Percentiles rank a stretch among this genome's conserved stretches.
Evolutionary conservation across 1,140 invertebrate species (phyloP).

Genomic region (Babylonia areolata): DNA sequence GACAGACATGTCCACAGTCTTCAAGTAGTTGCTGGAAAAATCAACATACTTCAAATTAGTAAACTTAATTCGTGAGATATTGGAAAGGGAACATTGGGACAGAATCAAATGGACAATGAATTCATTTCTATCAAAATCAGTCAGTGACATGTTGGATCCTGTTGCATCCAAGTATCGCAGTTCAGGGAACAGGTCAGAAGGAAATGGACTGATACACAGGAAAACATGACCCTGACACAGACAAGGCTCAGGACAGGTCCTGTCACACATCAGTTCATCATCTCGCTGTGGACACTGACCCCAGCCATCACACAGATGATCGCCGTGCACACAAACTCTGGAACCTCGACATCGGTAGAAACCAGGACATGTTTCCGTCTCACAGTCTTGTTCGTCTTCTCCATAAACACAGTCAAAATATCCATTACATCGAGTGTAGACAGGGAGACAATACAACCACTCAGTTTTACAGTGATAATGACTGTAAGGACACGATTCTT

Average conservation of each 20-base stretch:
- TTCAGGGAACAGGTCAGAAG: not conserved
- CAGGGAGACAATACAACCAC: not conserved
- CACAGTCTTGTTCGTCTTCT: slow-evolving; percentile 13
- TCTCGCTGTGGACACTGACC: slow-evolving; percentile 41
- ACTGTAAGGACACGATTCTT: slow-evolving; percentile 1
- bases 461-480: not conserved
- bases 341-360: slow-evolving; percentile 34
- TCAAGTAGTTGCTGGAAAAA: slow-evolving; percentile 28
- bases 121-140: not conserved
- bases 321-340: slow-evolving; percentile 23
- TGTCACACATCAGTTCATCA: slow-evolving; percentile 38
- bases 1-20: not conserved
- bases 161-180: not conserved
- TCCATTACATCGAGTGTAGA: slow-evolving; percentile 30
- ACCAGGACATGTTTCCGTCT: slow-evolving; percentile 33
- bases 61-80: not conserved
- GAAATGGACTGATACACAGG: not conserved
- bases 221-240: slow-evolving; percentile 24
- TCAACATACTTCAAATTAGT: slow-evolving; percentile 14
- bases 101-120: not conserved
- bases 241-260: slow-evolving; percentile 50
- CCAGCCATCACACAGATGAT: slow-evolving; percentile 27
- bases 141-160: not conserved
- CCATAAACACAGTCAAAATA: not conserved
- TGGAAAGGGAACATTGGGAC: not conserved